Evolutionary conservation across 2,888 invertebrate species (phyloP).

Genomic region (Hoplodrina blanda): DNA sequence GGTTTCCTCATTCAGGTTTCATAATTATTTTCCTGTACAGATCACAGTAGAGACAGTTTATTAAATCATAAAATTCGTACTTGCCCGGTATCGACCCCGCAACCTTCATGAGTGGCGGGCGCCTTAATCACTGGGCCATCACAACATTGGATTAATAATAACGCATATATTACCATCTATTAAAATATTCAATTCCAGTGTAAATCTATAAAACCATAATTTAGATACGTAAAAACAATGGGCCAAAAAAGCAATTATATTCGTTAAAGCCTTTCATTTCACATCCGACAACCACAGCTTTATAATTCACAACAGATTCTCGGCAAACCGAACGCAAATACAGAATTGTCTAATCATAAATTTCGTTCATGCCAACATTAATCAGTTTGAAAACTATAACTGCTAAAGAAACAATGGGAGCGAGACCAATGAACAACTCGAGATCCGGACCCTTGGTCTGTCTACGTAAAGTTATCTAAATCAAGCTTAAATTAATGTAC

Average conservation of each 20-base stretch:
- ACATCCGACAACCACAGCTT: conserved; percentile 7
- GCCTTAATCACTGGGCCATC: no score
- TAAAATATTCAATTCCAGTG: neutral
- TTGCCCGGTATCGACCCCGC: no score
- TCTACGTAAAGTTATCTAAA: conserved; percentile 38
- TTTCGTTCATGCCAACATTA: conserved; percentile 41
- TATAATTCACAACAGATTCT: conserved; percentile 5
- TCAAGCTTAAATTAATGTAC: conserved; percentile 49
- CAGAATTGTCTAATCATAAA: conserved; percentile 45
- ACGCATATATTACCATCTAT: neutral
- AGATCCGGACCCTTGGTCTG: conserved; percentile 27
- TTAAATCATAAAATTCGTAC: no score
- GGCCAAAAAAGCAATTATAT: neutral
- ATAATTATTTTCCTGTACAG: no score
- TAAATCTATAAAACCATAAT: neutral
- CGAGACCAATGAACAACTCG: conserved; percentile 34
- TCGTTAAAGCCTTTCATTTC: neutral
- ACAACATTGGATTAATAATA: no score
- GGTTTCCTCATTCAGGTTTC: no score
- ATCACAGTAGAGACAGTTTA: no score
- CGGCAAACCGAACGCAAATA: conserved; percentile 25
- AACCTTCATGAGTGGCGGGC: no score
- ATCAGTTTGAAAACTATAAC: conserved; percentile 55
- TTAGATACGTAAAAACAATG: neutral
- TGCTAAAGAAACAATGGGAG: conserved; percentile 50